A percentile compares a stretch with the other conserved stretches of the same genome.
phyloP scores from a whole-genome alignment of 2,113 vertebrate species.

The Promerops cafer region DNA sequence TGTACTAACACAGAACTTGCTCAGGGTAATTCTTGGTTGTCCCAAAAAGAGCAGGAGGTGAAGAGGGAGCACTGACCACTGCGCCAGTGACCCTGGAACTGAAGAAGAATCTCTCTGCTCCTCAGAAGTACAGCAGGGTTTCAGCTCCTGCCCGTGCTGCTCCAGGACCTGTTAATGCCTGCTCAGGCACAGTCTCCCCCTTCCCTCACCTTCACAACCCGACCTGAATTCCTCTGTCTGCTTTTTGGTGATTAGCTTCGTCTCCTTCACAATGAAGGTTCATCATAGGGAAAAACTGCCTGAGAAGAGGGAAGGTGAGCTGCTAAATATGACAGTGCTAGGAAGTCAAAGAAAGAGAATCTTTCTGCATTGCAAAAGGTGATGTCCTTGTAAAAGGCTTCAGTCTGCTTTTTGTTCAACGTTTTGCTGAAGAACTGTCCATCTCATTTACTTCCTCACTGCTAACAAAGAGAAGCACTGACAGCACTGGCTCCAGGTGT shows the following conservation, averaged over 20 bases:
- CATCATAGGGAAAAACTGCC: background rate
- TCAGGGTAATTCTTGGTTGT: background rate
- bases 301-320: background rate
- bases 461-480: slow-evolving; percentile 26
- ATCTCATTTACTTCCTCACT: background rate
- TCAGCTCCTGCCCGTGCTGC: background rate
- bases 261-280: background rate
- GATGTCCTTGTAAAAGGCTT: slow-evolving; percentile 34
- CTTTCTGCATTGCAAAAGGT: slow-evolving; percentile 38
- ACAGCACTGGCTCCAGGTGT: slow-evolving; percentile 52
- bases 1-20: background rate
- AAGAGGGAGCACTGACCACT: background rate
- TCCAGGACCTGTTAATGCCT: background rate
- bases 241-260: background rate
- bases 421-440: background rate
- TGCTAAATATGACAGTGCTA: background rate
- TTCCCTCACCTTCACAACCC: background rate
- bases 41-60: background rate
- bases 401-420: slow-evolving; percentile 51
- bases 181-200: background rate
- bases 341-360: slow-evolving; percentile 5
- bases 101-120: background rate
- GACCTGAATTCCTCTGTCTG: background rate
- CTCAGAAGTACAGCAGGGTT: slow-evolving; percentile 8
- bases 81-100: background rate